phyloP scores from a whole-genome alignment of 2,113 vertebrate genomes.

The Pomatorhinus ruficollis region DNA sequence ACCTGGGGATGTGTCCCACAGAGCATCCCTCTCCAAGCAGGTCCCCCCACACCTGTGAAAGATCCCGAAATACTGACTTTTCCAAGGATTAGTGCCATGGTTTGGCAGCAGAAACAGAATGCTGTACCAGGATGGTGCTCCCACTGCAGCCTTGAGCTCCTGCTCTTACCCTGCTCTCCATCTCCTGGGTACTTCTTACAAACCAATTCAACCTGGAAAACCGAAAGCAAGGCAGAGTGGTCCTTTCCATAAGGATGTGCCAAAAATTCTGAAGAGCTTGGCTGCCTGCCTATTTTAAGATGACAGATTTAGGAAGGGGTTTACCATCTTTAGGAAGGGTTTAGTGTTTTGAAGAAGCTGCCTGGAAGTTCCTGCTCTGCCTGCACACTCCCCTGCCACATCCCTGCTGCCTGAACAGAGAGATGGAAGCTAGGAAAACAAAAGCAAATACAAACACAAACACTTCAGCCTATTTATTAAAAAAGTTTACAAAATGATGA shows the following conservation, averaged over 20 bases:
- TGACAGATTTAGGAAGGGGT: background rate
- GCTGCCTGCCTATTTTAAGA: background rate
- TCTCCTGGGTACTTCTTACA: background rate
- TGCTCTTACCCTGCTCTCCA: background rate
- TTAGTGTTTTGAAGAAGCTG: background rate
- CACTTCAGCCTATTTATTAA: background rate
- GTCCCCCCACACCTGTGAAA: background rate
- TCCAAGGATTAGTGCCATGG: background rate
- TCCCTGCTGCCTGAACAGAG: background rate
- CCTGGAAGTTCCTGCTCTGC: background rate
- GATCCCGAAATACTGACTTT: fast-evolving
- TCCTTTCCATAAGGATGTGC: background rate
- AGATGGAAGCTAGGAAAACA: background rate
- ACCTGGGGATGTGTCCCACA: background rate
- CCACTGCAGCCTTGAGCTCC: background rate
- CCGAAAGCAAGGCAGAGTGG: background rate
- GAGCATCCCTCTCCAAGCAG: background rate
- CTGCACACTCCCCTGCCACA: background rate
- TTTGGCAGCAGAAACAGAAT: background rate
- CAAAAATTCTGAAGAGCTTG: background rate
- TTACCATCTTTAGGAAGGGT: background rate
- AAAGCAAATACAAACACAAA: conserved; percentile 1
- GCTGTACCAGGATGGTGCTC: background rate
- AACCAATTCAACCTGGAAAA: background rate
- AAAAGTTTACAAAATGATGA: conserved; percentile 51